A percentile compares a stretch with the other conserved stretches of the same genome.
phyloP scores from a whole-genome alignment of 2,113 vertebrate genomes.

The Platycercus adscitus region DNA sequence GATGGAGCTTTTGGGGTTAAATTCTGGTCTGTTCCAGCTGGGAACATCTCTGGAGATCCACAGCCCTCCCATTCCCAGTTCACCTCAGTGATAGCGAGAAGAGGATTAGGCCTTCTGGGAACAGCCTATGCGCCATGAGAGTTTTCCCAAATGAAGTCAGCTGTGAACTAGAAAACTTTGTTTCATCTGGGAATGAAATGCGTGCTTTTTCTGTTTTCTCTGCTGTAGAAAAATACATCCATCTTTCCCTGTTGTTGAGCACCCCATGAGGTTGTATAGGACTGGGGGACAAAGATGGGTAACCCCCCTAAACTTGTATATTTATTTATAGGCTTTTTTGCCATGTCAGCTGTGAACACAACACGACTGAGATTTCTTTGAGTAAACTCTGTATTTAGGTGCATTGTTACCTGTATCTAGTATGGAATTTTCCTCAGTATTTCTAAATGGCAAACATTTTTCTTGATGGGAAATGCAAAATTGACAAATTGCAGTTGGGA shows the following conservation, averaged over 20 bases:
- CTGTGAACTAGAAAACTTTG: neutral
- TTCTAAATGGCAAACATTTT: neutral
- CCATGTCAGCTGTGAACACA: neutral
- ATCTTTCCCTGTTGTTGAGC: neutral
- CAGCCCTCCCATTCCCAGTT: neutral
- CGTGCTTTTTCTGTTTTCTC: neutral
- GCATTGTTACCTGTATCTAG: neutral
- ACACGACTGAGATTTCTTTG: neutral
- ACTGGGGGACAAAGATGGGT: neutral
- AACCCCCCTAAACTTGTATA: neutral
- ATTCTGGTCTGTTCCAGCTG: neutral
- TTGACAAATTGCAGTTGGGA: slow-evolving; percentile 11
- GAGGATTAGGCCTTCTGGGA: neutral
- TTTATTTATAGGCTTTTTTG: neutral
- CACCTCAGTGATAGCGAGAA: neutral
- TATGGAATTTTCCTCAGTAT: neutral
- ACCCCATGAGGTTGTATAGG: neutral
- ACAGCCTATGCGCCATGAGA: neutral
- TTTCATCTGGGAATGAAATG: neutral
- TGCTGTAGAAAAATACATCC: neutral
- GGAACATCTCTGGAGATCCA: neutral
- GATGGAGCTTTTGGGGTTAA: neutral
- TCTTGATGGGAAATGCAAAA: neutral
- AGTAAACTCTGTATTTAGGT: neutral
- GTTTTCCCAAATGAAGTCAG: neutral